Evolutionary conservation across 2,113 vertebrate species (phyloP).

Genomic region (Haemorhous mexicanus): DNA sequence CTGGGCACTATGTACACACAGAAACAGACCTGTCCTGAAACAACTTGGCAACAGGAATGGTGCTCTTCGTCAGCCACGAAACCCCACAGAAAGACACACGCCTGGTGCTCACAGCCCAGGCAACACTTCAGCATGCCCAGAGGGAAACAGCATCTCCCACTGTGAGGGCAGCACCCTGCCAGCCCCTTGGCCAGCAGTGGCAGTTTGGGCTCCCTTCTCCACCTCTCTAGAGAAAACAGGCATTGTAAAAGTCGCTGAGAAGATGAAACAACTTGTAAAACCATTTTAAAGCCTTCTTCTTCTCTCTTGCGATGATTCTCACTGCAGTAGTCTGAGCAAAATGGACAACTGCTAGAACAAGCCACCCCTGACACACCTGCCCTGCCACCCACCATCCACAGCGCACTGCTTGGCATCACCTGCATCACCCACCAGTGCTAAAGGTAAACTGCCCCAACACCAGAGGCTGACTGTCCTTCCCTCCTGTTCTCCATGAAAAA

Average conservation of each 20-base stretch:
- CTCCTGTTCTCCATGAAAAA: neutral
- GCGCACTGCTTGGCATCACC: fast-evolving
- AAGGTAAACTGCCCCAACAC: neutral
- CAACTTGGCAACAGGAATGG: neutral
- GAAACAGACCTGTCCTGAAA: neutral
- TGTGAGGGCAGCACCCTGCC: neutral
- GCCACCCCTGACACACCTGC: neutral
- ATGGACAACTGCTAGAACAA: neutral
- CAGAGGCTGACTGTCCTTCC: neutral
- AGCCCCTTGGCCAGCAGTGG: neutral
- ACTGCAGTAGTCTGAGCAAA: neutral
- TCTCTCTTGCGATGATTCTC: neutral
- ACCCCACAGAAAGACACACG: fast-evolving
- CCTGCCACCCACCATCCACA: neutral
- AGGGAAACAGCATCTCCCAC: neutral
- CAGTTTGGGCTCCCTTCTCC: neutral
- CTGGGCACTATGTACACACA: neutral
- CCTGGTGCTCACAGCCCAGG: neutral
- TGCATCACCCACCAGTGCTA: neutral
- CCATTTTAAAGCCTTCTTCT: neutral
- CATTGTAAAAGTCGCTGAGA: neutral
- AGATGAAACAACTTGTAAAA: neutral
- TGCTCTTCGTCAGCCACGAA: fast-evolving
- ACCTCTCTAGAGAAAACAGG: neutral
- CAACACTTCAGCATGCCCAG: fast-evolving